These are phyloP conservation scores for Camelus dromedarius DNA, from an alignment of 2,113 vertebrate species.

Conservation along the genomic window DNA sequence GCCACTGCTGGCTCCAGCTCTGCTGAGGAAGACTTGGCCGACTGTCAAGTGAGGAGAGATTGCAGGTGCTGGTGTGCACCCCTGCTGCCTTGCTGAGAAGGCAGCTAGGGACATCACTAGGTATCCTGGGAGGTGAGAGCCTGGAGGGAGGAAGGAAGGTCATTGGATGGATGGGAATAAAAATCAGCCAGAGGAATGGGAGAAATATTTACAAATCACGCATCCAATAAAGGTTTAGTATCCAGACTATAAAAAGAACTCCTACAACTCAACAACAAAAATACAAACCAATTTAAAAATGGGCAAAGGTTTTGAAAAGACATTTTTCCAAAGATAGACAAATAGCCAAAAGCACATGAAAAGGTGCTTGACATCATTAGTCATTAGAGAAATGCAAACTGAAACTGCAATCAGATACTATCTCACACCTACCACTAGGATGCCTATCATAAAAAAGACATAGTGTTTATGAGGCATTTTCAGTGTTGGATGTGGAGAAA, in stretches of 20 bases:
- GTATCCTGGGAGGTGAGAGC: too few relatives aligned
- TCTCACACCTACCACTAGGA: neutral
- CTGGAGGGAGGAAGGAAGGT: neutral
- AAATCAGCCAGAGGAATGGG: neutral
- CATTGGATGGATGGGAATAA: neutral
- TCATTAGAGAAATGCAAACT: neutral
- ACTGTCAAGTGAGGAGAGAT: neutral
- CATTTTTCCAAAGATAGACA: neutral
- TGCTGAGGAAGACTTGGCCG: neutral
- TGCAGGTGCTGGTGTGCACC: neutral
- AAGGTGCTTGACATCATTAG: neutral
- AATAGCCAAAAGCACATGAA: neutral
- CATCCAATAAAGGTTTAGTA: neutral
- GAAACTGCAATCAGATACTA: neutral
- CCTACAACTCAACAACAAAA: neutral
- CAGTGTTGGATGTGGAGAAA: neutral
- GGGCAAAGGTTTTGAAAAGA: neutral
- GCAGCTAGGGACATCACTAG: neutral
- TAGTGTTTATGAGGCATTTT: neutral
- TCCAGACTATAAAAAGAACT: neutral
- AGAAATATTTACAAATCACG: neutral
- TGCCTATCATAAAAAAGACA: neutral
- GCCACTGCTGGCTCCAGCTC: neutral
- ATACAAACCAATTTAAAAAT: neutral
- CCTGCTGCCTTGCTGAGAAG: neutral